These are phyloP conservation scores for Bradynema listronoti DNA, from an alignment of 1,140 invertebrate species.

Conservation along the genomic window DNA sequence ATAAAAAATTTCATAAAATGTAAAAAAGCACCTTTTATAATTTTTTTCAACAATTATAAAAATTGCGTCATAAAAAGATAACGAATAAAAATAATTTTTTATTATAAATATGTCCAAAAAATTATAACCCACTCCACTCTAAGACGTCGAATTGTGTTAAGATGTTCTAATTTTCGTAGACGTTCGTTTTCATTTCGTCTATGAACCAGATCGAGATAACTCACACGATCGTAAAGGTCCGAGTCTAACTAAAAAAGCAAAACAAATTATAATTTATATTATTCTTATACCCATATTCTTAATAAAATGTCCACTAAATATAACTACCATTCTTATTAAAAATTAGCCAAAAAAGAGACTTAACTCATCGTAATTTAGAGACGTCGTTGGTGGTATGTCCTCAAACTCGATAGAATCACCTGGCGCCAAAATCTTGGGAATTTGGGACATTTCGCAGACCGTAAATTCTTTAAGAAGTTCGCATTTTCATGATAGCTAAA, in stretches of 20 bases:
- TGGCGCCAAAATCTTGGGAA: too few relatives aligned
- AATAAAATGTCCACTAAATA: neutral
- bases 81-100: neutral
- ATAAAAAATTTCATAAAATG: neutral
- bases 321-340: slow-evolving; percentile 7
- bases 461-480: too few relatives aligned
- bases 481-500: too few relatives aligned
- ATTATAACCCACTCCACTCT: slow-evolving; percentile 36
- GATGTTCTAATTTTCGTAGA: slow-evolving; percentile 25
- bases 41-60: slow-evolving; percentile 14
- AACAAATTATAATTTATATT: neutral
- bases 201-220: slow-evolving; percentile 43
- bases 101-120: too few relatives aligned
- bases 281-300: neutral
- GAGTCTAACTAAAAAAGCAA: slow-evolving; percentile 34
- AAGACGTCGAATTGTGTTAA: slow-evolving; percentile 21
- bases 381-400: neutral
- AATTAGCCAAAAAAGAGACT: neutral
- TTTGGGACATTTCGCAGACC: too few relatives aligned
- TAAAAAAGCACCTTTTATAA: neutral
- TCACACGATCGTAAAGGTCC: slow-evolving; percentile 48
- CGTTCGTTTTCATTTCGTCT: slow-evolving; percentile 24
- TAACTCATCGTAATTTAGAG: neutral
- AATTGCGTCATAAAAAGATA: neutral
- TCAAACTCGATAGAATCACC: too few relatives aligned